A percentile compares a stretch with the other conserved stretches of the same genome.
Conservation (phyloP, 2,797 vertebrate species). For the Pseudochaenichthys georgianus region DNA sequence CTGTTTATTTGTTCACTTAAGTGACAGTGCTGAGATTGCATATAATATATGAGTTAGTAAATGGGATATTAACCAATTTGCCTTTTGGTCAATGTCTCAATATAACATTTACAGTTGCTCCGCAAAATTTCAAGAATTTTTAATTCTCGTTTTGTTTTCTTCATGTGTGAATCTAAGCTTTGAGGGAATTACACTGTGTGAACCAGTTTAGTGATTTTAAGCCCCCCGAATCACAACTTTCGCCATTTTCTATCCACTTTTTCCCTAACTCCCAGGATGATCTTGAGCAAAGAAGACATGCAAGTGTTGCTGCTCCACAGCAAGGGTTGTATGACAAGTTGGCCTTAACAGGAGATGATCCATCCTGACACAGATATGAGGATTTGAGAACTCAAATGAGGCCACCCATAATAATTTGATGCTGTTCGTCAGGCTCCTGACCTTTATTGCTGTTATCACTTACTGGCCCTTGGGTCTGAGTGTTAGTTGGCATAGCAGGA, state of each 20-base stretch:
- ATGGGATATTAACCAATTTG: not conserved
- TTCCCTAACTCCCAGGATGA: constrained; percentile 6
- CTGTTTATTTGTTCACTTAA: not conserved
- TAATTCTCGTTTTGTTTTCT: not conserved
- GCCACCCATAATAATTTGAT: constrained; percentile 29
- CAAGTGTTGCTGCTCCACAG: constrained; percentile 20
- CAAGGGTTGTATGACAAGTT: constrained; percentile 14
- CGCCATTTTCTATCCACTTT: constrained; percentile 8
- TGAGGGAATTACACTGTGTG: constrained; percentile 15
- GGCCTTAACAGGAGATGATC: constrained; percentile 23
- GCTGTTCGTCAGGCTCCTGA: constrained; percentile 18
- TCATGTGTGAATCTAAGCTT: constrained; percentile 3
- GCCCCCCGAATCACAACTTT: constrained; percentile 15
- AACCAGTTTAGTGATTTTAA: constrained; percentile 4
- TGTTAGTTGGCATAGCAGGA: constrained; percentile 29
- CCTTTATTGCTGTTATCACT: constrained; percentile 38
- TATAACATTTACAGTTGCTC: not conserved
- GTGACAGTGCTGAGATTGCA: not conserved
- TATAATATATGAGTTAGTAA: not conserved
- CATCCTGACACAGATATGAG: constrained; percentile 24
- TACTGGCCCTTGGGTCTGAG: constrained; percentile 34
- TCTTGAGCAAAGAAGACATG: constrained; percentile 25
- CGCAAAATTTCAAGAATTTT: not conserved
- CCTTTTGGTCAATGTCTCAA: not conserved
- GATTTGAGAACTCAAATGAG: constrained; percentile 29